Base-by-base conservation (phyloP, 2,797 vertebrate species). In the Phoxinus dragarum region DNA sequence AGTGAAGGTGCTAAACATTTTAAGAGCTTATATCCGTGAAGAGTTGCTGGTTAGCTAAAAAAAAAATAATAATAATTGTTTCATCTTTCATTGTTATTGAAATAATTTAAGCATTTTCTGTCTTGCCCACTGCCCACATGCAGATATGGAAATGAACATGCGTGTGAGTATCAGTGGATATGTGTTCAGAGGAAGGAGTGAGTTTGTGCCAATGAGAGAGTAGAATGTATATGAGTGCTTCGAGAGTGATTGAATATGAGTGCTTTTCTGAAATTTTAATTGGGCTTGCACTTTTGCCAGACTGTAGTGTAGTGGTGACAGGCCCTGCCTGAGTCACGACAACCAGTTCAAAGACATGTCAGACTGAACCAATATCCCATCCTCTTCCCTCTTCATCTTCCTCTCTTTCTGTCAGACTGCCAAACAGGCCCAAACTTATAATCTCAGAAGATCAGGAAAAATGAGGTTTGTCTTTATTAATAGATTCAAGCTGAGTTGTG, bases 321-420 rank as follows among this genome's bases (percentile, higher is more conserved):
- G n/a, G 42, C 40, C 8, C 42, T 64, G 42, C 17, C 78, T 77
- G 82, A 86, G 47, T 75, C 59, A 69, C 34, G 40, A 85, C 66
- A 84, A n/a, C 40, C 34, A 49, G 66, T 86, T 88, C 89, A 89
- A 81, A 84, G 81, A 66, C 38, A 81, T 84, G 84, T 87, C 88
- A 84, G 56, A 75, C 31, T 81, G 77, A 82, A 73, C 52, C n/a
- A 72, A 67, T 47, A 40, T n/a, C 40, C 80, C 23, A 16, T 71
- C 52, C 38, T 54, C 79, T 44, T 78, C 64, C n/a, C 31, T n/a
- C 56, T 72, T 81, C 54, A 27, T 54, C 77, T 76, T 68, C 16
- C 67, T 47, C 47, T 38, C 27, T 34, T 64, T 78, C 47, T 56
- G n/a, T 84, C 66, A 84, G 64, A 72, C 74, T 59, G 27, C 23